phyloP scores from a whole-genome alignment of 2,797 vertebrate genomes.

The Neomorphus geoffroyi region DNA sequence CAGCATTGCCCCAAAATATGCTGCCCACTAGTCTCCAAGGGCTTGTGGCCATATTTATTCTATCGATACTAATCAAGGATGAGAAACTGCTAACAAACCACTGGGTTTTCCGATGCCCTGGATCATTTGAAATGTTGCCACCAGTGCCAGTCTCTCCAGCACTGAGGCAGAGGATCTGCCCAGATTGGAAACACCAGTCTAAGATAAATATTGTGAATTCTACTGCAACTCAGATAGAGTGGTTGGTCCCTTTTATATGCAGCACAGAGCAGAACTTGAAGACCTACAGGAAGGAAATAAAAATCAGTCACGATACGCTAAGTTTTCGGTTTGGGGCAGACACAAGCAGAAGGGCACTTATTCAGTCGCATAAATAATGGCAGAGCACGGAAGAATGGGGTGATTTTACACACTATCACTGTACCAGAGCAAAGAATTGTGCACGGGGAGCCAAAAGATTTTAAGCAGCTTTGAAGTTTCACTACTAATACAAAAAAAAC shows the following conservation, averaged over 20 bases:
- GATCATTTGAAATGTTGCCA: background rate
- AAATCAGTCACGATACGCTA: background rate
- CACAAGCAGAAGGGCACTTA: background rate
- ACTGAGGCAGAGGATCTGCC: background rate
- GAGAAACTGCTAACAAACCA: background rate
- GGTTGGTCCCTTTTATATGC: background rate
- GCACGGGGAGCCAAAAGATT: background rate
- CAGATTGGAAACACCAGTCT: background rate
- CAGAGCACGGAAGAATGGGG: background rate
- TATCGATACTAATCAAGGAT: background rate
- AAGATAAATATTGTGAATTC: background rate
- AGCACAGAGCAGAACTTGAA: background rate
- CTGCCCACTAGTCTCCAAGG: background rate
- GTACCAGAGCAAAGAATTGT: background rate
- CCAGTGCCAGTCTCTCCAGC: background rate
- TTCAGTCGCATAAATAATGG: background rate
- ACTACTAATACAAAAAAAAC: background rate
- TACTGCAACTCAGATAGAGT: background rate
- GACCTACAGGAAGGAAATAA: background rate
- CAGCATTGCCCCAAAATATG: background rate
- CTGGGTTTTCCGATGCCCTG: background rate
- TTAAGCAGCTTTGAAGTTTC: slow-evolving; percentile 9
- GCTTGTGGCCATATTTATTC: background rate
- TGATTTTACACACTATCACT: background rate
- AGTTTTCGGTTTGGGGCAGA: background rate